These are phyloP conservation scores for Cactoblastis cactorum DNA, from an alignment of 2,888 invertebrate genomes.

Conservation along the genomic window DNA sequence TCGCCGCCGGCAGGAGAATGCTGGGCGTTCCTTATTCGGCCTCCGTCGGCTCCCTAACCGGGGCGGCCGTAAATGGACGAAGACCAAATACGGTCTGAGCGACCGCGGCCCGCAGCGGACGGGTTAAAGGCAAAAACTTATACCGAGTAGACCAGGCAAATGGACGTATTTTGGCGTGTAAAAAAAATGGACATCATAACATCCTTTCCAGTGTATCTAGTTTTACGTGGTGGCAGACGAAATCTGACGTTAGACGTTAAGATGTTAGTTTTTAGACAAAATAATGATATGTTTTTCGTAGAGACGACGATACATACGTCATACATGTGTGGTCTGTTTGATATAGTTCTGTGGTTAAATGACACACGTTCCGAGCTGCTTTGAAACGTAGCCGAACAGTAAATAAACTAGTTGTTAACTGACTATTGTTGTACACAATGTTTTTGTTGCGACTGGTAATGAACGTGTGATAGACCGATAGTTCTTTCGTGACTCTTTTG, in stretches of 20 bases:
- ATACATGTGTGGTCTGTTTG: too few species aligned
- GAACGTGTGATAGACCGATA: neutral
- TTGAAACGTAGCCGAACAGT: slow-evolving; percentile 30
- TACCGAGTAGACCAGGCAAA: too few species aligned
- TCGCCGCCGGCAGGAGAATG: slow-evolving; percentile 27
- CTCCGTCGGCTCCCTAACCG: slow-evolving; percentile 18
- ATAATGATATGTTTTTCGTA: too few species aligned
- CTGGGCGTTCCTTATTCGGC: slow-evolving; percentile 27
- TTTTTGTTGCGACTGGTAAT: neutral
- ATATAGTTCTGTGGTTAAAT: too few species aligned
- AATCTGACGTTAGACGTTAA: too few species aligned
- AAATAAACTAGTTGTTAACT: neutral
- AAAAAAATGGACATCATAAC: too few species aligned
- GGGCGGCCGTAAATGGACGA: slow-evolving; percentile 21
- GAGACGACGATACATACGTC: too few species aligned
- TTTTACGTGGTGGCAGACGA: too few species aligned
- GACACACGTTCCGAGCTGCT: slow-evolving; percentile 34
- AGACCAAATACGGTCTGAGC: slow-evolving; percentile 63
- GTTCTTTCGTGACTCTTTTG: neutral
- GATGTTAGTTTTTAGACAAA: too few species aligned
- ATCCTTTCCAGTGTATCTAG: too few species aligned
- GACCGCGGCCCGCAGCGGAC: slow-evolving; percentile 38
- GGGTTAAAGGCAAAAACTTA: too few species aligned
- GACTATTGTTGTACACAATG: neutral
- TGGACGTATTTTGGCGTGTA: too few species aligned